These are phyloP conservation scores for Ambastaia sidthimunki DNA, from an alignment of 2,797 vertebrate species.

Conservation along the genomic window DNA sequence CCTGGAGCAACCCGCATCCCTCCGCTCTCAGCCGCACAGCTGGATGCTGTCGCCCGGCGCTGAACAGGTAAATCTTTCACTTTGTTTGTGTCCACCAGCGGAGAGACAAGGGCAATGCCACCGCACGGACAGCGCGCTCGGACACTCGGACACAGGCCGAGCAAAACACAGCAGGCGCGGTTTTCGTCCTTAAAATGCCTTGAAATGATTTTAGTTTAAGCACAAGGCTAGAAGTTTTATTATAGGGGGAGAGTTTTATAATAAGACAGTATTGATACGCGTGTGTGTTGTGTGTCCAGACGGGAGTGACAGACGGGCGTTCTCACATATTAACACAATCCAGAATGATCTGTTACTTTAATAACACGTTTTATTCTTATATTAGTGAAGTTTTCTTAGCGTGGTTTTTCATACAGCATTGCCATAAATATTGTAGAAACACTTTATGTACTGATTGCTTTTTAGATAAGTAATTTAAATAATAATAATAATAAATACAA, in stretches of 20 bases:
- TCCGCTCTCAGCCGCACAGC: constrained; percentile 60
- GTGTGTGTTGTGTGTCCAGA: constrained; percentile 12
- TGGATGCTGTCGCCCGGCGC: constrained; percentile 77
- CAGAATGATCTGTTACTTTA: background rate
- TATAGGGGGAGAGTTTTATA: constrained; percentile 16
- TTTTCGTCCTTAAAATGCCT: background rate
- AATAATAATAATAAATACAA: background rate
- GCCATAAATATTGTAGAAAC: background rate
- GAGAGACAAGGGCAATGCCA: constrained; percentile 52
- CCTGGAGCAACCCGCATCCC: constrained; percentile 80
- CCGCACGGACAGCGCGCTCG: constrained; percentile 54
- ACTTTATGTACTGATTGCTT: background rate
- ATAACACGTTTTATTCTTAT: too few relatives aligned
- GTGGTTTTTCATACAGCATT: too few relatives aligned
- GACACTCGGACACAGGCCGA: constrained; percentile 48
- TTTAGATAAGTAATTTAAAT: background rate
- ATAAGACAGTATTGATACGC: constrained; percentile 9
- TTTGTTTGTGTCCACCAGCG: constrained; percentile 53
- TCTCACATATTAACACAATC: background rate
- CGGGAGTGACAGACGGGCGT: constrained; percentile 24
- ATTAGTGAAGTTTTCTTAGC: background rate
- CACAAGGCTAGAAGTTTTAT: constrained; percentile 31
- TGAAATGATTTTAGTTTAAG: background rate
- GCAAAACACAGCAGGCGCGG: background rate
- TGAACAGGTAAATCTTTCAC: constrained; percentile 85